Conservation (phyloP, 2,888 invertebrate genomes). For the Rutpela maculata region DNA sequence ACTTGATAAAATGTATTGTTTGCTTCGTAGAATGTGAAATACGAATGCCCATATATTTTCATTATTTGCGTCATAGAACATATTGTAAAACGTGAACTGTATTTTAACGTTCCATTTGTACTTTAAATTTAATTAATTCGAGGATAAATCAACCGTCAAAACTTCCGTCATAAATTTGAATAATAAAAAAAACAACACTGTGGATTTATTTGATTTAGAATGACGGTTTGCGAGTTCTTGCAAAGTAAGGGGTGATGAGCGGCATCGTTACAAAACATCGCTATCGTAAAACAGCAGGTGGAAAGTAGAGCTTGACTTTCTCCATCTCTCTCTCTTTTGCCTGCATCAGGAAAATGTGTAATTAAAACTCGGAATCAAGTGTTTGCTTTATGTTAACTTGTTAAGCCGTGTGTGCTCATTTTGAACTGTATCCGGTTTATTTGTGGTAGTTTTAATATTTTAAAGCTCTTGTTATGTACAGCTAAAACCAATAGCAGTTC, state of each 20-base stretch:
- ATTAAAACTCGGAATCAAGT: slow-evolving; percentile 29
- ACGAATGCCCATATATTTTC: background rate
- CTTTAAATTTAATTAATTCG: background rate
- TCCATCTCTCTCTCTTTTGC: background rate
- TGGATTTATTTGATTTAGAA: background rate
- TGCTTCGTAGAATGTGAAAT: background rate
- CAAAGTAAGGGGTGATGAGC: slow-evolving; percentile 2
- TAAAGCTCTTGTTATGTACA: background rate
- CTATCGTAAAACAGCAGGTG: slow-evolving; percentile 14
- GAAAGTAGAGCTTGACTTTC: background rate
- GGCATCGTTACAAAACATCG: background rate
- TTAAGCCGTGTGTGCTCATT: slow-evolving; percentile 23
- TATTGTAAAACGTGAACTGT: background rate
- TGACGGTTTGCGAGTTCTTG: background rate
- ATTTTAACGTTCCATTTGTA: background rate
- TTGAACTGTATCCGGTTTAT: slow-evolving; percentile 10
- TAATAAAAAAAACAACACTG: background rate
- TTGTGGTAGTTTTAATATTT: slow-evolving; percentile 21
- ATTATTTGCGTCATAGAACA: background rate
- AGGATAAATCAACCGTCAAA: background rate
- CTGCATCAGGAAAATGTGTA: background rate
- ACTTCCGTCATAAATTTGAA: background rate
- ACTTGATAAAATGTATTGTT: no score
- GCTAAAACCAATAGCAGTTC: no score
- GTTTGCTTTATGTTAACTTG: slow-evolving; percentile 30